phyloP scores from a whole-genome alignment of 2,888 invertebrate species.

The Anaspis maculata region DNA sequence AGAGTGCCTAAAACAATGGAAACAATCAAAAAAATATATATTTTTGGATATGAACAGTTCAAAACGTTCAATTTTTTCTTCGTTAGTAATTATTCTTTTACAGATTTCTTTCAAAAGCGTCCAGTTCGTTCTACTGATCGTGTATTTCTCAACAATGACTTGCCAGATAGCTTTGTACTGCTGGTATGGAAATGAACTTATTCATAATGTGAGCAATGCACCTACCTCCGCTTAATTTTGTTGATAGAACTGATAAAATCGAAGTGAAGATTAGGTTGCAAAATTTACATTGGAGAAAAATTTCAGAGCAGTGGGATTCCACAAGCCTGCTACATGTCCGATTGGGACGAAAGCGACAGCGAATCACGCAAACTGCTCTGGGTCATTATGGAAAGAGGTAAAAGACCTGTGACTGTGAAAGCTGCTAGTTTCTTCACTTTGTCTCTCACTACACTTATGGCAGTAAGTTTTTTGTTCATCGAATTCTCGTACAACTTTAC shows the following conservation, averaged over 20 bases:
- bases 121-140: slow-evolving; percentile 7
- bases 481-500: not conserved
- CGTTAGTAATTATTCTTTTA: too few species aligned
- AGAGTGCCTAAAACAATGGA: too few species aligned
- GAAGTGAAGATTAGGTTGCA: too few species aligned
- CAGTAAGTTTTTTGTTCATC: slow-evolving; percentile 9
- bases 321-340: slow-evolving; percentile 39
- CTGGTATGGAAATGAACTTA: slow-evolving; percentile 14
- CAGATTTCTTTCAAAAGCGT: slow-evolving; percentile 8
- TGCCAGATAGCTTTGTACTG: slow-evolving; percentile 13
- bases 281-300: too few species aligned
- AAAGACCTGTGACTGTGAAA: slow-evolving; percentile 42
- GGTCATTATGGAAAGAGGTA: slow-evolving; percentile 42
- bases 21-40: too few species aligned
- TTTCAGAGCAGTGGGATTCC: slow-evolving; percentile 40
- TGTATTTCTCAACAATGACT: slow-evolving; percentile 13
- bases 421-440: slow-evolving; percentile 44
- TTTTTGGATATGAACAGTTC: too few species aligned
- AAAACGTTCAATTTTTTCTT: too few species aligned
- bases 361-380: slow-evolving; percentile 37
- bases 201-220: slow-evolving; percentile 8
- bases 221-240: not conserved
- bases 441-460: slow-evolving; percentile 42
- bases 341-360: slow-evolving; percentile 34
- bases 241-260: too few species aligned